Evolutionary conservation across 1,140 invertebrate genomes (phyloP).

Genomic region (Gryon sp.): DNA sequence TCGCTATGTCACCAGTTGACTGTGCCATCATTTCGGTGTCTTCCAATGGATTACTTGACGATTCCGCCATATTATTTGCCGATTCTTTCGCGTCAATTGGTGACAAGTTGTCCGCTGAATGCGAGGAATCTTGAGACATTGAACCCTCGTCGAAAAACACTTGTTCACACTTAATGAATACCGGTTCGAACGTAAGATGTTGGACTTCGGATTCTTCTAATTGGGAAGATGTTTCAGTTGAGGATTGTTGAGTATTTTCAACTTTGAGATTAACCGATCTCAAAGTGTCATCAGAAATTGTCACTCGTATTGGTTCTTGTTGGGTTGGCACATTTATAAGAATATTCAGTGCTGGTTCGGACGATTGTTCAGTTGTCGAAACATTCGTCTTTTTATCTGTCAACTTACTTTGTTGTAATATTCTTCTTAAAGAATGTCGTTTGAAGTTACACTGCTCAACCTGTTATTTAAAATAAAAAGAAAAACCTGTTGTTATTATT

Average conservation of each 20-base stretch:
- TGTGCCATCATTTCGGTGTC: constrained; percentile 1
- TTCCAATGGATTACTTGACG: constrained; percentile 13
- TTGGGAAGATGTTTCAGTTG: neutral
- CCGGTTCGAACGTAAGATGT: neutral
- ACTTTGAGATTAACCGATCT: neutral
- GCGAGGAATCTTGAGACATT: too few species aligned
- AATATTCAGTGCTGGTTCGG: constrained; percentile 70
- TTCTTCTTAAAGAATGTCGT: constrained; percentile 24
- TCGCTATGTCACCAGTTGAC: constrained; percentile 11
- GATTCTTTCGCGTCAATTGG: neutral
- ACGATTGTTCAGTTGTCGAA: too few species aligned
- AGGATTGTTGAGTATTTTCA: too few species aligned
- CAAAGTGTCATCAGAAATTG: constrained; percentile 34
- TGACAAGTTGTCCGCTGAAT: neutral
- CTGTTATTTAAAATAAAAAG: too few species aligned
- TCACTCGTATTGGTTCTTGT: constrained; percentile 67
- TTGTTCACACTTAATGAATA: constrained; percentile 1
- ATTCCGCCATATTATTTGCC: neutral
- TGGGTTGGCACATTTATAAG: constrained; percentile 81
- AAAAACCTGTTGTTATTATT: too few species aligned
- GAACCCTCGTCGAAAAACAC: too few species aligned
- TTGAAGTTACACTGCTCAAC: constrained; percentile 24
- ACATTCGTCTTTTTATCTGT: too few species aligned
- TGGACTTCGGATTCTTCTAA: neutral
- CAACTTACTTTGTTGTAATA: too few species aligned